Evolutionary conservation across 2,797 vertebrate species (phyloP), one percentile per base, ranked within the genome.

Genomic region (Tenualosa thibaudeaui): DNA sequence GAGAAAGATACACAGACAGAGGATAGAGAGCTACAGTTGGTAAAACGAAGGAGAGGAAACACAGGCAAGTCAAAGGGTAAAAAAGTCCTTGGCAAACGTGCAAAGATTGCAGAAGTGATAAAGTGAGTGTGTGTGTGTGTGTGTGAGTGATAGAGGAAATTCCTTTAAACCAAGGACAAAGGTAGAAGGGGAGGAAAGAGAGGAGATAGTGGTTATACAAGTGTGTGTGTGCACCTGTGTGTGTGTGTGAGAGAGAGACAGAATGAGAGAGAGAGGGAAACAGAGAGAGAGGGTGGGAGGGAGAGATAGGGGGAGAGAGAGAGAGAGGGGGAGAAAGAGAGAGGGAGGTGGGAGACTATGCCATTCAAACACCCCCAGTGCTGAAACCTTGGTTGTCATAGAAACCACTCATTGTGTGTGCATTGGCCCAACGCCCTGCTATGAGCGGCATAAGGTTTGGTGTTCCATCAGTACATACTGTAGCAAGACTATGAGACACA

Each of bases 361-460:
- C 81, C 81, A 84, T 84, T 81, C 81, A 86, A 81, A 78, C 62
- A 78, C 17, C 86, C 58, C 81, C 86, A 85, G 81, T 51, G 75
- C 75, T 88, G 87, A 84, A 84, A 86, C 84, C 87, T 89, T 83
- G 82, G 88, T 92, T 88, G 84, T 86, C 87, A 90, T 91, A 83
- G 90, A 84, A 91, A 90, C 86, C n/a, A 82, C 37, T 83, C 19
- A 84, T 84, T 81, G 83, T 89, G 85, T 82, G 54, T 81, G 19
- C 87, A 75, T 81, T 86, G 75, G 84, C 22, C 84, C 22, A 31
- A 68, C 84, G 82, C 82, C 54, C 56, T 87, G 62, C 24, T 83
- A 81, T 83, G 81, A 84, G 43, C n/a, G 84, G 65, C 17, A 22
- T 15, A 53, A 50, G 58, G 81, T 22, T 84, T 58, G 82, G 22